Base-by-base conservation (phyloP, 2,797 vertebrate genomes). In the Synaphobranchus kaupii region DNA sequence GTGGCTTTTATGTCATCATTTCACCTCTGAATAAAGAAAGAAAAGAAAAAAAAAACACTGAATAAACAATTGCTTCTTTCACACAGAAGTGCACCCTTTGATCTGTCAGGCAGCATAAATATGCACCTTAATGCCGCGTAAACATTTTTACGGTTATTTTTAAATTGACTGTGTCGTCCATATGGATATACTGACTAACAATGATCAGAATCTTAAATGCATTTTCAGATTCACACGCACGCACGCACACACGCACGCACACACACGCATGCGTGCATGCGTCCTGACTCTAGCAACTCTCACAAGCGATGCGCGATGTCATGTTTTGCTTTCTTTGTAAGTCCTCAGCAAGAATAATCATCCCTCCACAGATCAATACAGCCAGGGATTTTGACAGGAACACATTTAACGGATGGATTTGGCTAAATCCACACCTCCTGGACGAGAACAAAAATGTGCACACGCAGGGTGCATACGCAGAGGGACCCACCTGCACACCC, bases 1-100 rank as follows among this genome's bases (percentile, higher is more conserved):
- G 34, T 83, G 84, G 84, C 87, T 83, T 88, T 88, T 73, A 82
- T 88, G 56, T 86, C 84, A 82, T 82, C 81, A 71, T 78, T 84
- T 58, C 84, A 88, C 60, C 84, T 86, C 81, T 71, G 73, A 85
- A 71, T 63, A 39, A 85, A 88, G 50, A 13, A 50, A n/a, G n/a
- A 52, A 68, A 28, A 28, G 50, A 80, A 63, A 60, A 34, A 34
- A 63, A 81, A 81, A 50, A 50, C 22, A 81, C 78, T 58, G 87
- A 86, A 88, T 86, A 88, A 85, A 88, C 78, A 88, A 88, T 82
- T 13, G 80, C 28, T 39, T 25, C 28, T 82, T 88, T 82, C 52
- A 58, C 84, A 88, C 47, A 82, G 63, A 80, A 86, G 58, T 58
- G 44, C 78, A 56, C 50, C 58, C 87, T 85, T 88, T 86, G 84